phyloP scores from a whole-genome alignment of 2,797 vertebrate genomes.

The Avahi laniger region DNA sequence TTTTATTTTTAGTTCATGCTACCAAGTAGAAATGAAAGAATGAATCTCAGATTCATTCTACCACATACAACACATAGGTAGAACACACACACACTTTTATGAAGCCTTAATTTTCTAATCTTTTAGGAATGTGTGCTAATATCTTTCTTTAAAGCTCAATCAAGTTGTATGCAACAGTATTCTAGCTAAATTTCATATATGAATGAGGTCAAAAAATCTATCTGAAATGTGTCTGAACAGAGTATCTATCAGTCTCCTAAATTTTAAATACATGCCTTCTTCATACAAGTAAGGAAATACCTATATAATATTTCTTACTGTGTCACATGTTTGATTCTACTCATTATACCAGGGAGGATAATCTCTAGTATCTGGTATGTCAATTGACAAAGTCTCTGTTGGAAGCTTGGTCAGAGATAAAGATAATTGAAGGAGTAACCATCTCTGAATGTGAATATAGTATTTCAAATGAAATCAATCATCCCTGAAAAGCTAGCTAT shows the following conservation, averaged over 20 bases:
- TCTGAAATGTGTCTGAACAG: neutral
- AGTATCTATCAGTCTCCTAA: neutral
- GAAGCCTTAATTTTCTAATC: neutral
- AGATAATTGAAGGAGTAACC: neutral
- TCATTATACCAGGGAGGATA: neutral
- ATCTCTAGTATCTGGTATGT: neutral
- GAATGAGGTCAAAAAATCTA: neutral
- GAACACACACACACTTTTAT: neutral
- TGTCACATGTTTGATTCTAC: neutral
- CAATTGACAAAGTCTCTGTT: neutral
- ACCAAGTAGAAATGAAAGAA: neutral
- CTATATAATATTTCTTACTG: neutral
- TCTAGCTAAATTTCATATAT: neutral
- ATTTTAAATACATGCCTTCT: neutral
- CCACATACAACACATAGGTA: neutral
- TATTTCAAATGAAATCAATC: neutral
- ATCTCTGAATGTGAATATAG: neutral
- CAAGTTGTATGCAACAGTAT: neutral
- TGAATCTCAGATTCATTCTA: neutral
- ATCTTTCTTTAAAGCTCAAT: neutral
- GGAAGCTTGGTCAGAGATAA: neutral
- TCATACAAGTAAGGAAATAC: neutral
- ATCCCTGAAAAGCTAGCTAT: neutral
- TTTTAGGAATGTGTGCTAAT: neutral
- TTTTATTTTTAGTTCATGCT: neutral